Percentiles rank a stretch among this genome's conserved stretches.
These are phyloP conservation scores for Phoenicopterus ruber DNA, from an alignment of 2,113 vertebrate genomes.

Conservation along the genomic window DNA sequence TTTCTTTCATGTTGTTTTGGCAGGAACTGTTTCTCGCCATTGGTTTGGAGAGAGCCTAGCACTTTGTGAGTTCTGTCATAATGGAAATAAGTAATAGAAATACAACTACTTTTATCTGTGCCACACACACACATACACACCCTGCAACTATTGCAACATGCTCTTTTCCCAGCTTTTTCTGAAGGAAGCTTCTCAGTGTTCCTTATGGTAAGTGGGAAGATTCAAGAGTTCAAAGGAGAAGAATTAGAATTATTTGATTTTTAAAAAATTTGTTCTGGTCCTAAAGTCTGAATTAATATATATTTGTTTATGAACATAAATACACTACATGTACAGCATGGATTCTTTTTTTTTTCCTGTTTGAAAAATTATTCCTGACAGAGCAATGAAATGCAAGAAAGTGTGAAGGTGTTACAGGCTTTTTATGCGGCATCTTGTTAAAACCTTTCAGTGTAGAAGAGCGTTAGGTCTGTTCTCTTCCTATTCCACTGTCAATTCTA, in stretches of 20 bases:
- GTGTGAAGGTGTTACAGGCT: neutral
- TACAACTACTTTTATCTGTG: neutral
- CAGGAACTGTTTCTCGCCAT: neutral
- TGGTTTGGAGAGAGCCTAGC: neutral
- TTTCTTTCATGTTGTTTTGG: slow-evolving; percentile 21
- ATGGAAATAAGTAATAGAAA: slow-evolving; percentile 32
- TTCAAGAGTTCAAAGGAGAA: neutral
- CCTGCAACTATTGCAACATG: neutral
- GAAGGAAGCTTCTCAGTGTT: neutral
- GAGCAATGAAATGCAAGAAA: neutral
- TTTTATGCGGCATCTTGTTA: neutral
- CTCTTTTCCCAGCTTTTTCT: slow-evolving; percentile 7
- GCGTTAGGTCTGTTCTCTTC: neutral
- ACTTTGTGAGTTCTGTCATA: neutral
- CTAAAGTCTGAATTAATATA: neutral
- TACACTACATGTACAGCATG: neutral
- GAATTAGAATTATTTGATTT: neutral
- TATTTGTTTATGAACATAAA: neutral
- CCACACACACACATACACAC: neutral
- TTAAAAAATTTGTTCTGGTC: neutral
- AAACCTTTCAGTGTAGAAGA: neutral
- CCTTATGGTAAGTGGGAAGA: neutral
- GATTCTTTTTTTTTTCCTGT: neutral
- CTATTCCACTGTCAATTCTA: neutral
- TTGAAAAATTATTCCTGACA: neutral